Evolutionary conservation across 2,797 vertebrate genomes (phyloP).

Genomic region (Peromyscus aztecus): DNA sequence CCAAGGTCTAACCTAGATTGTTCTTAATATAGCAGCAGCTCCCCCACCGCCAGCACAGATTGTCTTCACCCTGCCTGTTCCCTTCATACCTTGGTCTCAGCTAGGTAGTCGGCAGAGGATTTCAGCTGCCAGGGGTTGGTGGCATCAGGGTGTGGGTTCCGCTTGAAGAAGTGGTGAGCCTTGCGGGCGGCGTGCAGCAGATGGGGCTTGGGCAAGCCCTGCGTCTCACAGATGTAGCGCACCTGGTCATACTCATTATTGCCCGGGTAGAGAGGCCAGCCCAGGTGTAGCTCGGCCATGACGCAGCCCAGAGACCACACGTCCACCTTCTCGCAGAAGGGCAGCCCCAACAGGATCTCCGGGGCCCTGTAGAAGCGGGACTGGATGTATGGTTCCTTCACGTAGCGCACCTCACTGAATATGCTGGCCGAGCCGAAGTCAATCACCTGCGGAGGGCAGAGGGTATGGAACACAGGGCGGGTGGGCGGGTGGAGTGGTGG

Average conservation of each 20-base stretch:
- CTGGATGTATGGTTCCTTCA: constrained; percentile 90
- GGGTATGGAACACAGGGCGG: not conserved
- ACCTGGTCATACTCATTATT: constrained; percentile 88
- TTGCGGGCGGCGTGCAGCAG: constrained; percentile 87
- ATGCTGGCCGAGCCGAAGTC: constrained; percentile 90
- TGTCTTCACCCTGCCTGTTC: not conserved
- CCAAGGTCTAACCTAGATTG: not conserved
- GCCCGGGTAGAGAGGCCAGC: constrained; percentile 90
- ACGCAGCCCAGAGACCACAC: constrained; percentile 90
- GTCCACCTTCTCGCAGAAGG: constrained; percentile 90
- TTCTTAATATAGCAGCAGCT: not conserved
- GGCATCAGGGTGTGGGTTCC: constrained; percentile 51
- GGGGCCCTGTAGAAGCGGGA: constrained; percentile 90
- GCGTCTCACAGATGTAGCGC: constrained; percentile 89
- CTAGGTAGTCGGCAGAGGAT: constrained; percentile 78
- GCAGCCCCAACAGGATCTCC: constrained; percentile 89
- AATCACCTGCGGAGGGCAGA: constrained; percentile 80
- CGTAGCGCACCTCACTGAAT: constrained; percentile 83
- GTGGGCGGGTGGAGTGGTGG: not conserved
- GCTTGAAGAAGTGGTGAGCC: constrained; percentile 86
- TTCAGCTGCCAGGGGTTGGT: constrained; percentile 87
- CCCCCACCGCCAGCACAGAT: accelerated
- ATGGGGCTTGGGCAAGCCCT: constrained; percentile 87
- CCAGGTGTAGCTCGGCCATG: constrained; percentile 89
- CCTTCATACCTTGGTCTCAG: constrained; percentile 75